A percentile compares a stretch with the other conserved stretches of the same genome.
These are phyloP conservation scores for Auanema sp. DNA, from an alignment of 2,888 invertebrate genomes.

Conservation along the genomic window DNA sequence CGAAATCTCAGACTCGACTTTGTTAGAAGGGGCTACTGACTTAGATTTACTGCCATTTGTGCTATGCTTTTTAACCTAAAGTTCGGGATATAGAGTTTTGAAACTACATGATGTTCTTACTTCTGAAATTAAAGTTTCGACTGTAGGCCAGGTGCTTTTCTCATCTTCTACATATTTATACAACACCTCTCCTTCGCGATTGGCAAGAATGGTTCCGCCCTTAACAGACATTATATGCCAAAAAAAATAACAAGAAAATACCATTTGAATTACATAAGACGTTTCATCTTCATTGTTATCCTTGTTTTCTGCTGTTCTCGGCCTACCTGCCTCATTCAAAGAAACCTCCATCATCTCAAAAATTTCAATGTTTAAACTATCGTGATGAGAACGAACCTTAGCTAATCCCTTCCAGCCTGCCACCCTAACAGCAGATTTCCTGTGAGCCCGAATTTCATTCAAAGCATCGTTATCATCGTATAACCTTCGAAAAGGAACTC, in stretches of 20 bases:
- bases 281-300: neutral
- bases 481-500: constrained; percentile 45
- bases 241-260: neutral
- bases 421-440: constrained; percentile 30
- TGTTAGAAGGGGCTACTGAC: constrained; percentile 17
- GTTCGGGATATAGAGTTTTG: constrained; percentile 1
- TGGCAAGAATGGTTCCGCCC: constrained; percentile 40
- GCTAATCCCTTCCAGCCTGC: constrained; percentile 33
- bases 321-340: constrained; percentile 17
- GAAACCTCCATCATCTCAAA: constrained; percentile 34
- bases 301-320: constrained; percentile 9
- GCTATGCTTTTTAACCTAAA: constrained; percentile 18
- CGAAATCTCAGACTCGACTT: constrained; percentile 42
- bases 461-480: constrained; percentile 44
- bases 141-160: constrained; percentile 29
- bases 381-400: constrained; percentile 20
- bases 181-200: constrained; percentile 32
- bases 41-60: no score
- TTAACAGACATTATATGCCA: constrained; percentile 1
- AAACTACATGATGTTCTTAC: constrained; percentile 11
- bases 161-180: constrained; percentile 42
- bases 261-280: neutral
- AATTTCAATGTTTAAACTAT: neutral
- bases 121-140: constrained; percentile 33
- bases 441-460: constrained; percentile 30